These are phyloP conservation scores for Myotis yumanensis DNA, from an alignment of 2,113 vertebrate genomes.

Conservation along the genomic window DNA sequence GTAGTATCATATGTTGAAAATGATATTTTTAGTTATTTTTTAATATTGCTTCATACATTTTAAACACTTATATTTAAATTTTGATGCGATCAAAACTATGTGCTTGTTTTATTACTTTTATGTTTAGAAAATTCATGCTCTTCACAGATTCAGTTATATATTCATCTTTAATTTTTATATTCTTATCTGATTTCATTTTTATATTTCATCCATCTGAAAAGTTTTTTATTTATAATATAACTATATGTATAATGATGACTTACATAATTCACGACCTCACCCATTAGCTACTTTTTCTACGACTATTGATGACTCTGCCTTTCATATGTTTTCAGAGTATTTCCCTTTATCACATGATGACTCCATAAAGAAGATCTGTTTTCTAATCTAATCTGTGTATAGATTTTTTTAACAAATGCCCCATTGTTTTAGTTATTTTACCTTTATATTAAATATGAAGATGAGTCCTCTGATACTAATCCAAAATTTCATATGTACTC, in stretches of 20 bases:
- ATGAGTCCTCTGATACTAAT: background rate
- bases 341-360: background rate
- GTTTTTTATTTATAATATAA: background rate
- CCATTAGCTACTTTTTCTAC: background rate
- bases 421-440: background rate
- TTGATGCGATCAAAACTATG: background rate
- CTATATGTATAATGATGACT: background rate
- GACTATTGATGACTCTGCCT: background rate
- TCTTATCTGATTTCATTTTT: background rate
- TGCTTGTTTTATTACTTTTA: background rate
- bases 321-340: background rate
- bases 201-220: background rate
- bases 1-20: background rate
- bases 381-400: background rate
- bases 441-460: constrained; percentile 2
- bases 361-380: background rate
- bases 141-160: background rate
- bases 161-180: background rate
- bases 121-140: background rate
- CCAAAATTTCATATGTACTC: background rate
- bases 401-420: background rate
- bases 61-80: background rate
- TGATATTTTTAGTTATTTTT: background rate
- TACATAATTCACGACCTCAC: background rate
- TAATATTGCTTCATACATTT: background rate